Evolutionary conservation across 2,113 vertebrate genomes (phyloP).

Genomic region (Polyodon spathula): DNA sequence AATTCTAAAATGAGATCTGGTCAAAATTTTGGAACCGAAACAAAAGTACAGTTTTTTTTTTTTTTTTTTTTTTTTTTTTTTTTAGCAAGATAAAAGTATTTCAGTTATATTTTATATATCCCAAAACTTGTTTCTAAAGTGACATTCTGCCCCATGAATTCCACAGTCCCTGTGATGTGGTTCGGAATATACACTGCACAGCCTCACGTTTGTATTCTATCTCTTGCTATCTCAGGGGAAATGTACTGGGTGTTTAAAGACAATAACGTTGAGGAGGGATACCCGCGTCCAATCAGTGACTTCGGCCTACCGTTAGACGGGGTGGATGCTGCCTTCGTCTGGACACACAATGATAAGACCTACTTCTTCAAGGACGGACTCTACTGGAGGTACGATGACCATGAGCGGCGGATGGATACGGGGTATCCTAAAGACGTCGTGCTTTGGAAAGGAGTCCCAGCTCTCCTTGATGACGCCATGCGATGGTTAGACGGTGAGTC

Average conservation of each 20-base stretch:
- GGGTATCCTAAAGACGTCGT: conserved; percentile 77
- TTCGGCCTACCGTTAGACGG: conserved; percentile 76
- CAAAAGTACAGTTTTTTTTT: too few relatives aligned
- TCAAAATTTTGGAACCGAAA: too few relatives aligned
- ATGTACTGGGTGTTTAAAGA: conserved; percentile 97
- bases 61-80: too few relatives aligned
- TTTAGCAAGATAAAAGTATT: too few relatives aligned
- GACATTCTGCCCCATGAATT: too few relatives aligned
- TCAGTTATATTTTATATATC: too few relatives aligned
- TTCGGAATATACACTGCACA: not conserved
- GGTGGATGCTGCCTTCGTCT: conserved; percentile 81
- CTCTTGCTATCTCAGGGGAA: conserved; percentile 58
- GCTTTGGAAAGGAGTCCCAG: conserved; percentile 82
- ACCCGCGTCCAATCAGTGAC: conserved; percentile 81
- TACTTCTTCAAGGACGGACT: conserved; percentile 90
- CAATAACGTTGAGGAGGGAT: conserved; percentile 87
- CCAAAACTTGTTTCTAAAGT: too few relatives aligned
- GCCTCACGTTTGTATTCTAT: conserved; percentile 6
- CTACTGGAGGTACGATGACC: conserved; percentile 88
- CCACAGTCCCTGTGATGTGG: too few relatives aligned
- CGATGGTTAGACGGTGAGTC: conserved; percentile 88
- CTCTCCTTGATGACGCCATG: conserved; percentile 78
- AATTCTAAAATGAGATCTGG: too few relatives aligned
- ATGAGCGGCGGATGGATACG: conserved; percentile 69
- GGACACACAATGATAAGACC: conserved; percentile 87